These are phyloP conservation scores for Micromesistius poutassou DNA, from an alignment of 2,797 vertebrate genomes.

Conservation along the genomic window DNA sequence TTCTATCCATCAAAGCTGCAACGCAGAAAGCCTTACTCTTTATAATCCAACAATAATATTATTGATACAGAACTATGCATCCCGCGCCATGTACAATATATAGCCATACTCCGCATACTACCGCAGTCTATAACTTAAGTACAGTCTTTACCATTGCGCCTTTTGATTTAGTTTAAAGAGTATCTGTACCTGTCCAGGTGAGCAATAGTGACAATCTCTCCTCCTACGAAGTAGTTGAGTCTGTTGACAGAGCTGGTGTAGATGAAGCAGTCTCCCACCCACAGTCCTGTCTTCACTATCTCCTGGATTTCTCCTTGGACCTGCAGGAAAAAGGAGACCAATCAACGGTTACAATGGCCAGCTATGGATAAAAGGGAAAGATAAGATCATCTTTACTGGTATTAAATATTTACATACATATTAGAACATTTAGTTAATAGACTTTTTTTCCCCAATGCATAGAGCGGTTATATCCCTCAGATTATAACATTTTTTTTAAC, in stretches of 20 bases:
- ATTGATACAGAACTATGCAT: not conserved
- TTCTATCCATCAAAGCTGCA: not conserved
- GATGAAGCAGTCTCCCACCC: constrained; percentile 99
- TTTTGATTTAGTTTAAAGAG: not conserved
- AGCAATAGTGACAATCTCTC: constrained; percentile 98
- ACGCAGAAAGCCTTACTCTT: not conserved
- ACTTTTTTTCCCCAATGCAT: not conserved
- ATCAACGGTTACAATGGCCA: not conserved
- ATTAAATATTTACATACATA: not conserved
- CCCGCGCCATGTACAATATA: not conserved
- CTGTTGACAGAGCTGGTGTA: constrained; percentile 99
- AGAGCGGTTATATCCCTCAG: not conserved
- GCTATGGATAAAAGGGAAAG: not conserved
- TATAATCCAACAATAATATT: not conserved
- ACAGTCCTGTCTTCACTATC: constrained; percentile 96
- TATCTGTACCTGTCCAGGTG: constrained; percentile 89
- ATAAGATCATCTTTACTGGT: not conserved
- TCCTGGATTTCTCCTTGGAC: constrained; percentile 98
- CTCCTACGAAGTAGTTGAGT: constrained; percentile 97
- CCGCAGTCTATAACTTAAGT: not conserved
- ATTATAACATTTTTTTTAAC: not conserved
- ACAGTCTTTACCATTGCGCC: not conserved
- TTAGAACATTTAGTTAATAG: not conserved
- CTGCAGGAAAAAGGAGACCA: constrained; percentile 61
- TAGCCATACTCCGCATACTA: not conserved